These are phyloP conservation scores for Lacerta viridis DNA, from an alignment of 2,797 vertebrate genomes.

Conservation along the genomic window DNA sequence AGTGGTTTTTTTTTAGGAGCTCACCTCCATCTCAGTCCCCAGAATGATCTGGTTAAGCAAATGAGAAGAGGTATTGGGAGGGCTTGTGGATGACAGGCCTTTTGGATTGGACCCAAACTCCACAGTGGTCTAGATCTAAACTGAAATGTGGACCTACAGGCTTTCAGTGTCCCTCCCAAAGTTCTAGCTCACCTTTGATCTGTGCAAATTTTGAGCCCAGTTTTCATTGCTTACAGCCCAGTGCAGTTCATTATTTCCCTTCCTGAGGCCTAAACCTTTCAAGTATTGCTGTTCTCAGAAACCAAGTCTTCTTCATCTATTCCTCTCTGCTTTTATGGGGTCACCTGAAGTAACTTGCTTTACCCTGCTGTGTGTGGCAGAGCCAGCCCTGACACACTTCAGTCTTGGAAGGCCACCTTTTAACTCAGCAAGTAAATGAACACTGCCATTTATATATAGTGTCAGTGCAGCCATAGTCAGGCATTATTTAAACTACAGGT, in stretches of 20 bases:
- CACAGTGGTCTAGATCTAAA: background rate
- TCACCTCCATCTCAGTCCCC: background rate
- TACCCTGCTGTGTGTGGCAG: background rate
- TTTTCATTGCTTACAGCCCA: background rate
- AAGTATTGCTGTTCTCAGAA: background rate
- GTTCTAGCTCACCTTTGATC: background rate
- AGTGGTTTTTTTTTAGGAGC: background rate
- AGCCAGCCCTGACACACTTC: background rate
- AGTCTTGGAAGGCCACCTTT: background rate
- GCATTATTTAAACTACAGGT: too few relatives aligned
- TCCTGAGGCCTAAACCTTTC: background rate
- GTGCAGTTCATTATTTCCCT: background rate
- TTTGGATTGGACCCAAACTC: background rate
- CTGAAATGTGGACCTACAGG: background rate
- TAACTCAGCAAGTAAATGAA: background rate
- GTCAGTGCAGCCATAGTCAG: background rate
- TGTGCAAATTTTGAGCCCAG: background rate
- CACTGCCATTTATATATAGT: background rate
- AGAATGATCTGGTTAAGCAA: background rate
- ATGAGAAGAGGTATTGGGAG: background rate
- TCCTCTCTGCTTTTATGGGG: too few relatives aligned
- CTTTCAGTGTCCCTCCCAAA: background rate
- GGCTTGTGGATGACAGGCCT: background rate
- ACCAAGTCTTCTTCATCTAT: background rate
- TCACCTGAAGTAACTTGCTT: background rate